Evolutionary conservation across 2,113 vertebrate species (phyloP), one percentile per base, ranked within the genome.

Genomic region (Chelonoidis abingdonii): DNA sequence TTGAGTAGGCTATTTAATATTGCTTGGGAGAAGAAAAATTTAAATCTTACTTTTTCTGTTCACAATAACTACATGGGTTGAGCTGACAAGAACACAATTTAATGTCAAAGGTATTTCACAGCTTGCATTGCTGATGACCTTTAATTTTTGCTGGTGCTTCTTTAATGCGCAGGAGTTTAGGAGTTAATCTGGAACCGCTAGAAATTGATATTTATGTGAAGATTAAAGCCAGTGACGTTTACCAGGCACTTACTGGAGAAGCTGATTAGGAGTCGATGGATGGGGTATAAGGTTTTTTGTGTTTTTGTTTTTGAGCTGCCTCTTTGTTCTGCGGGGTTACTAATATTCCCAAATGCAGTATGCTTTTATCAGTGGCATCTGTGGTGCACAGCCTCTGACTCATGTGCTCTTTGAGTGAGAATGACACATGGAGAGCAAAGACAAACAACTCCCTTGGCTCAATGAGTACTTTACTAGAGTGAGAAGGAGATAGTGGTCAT

Each of bases 281-380:
- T 1, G 76, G 57, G 29, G 57, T 80, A 5, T 79, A 38, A 38
- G 17, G 29, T 3, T 82, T 31, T 29, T 49, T 10, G 50, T 84
- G 17, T 10, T 7, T 87, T 21, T 81, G 88, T 93, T 72, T 76
- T 78, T 52, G 49, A 76, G 90, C 93, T 85, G 79, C 35, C 17
- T 8, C 93, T 95, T 93, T 95, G 92, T 95, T 89, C 93, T 49
- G 72, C 80, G 38, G 90, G 25, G 82, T 83, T 81, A 84, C 92
- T 90, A 16, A 84, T 83, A 91, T 50, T 91, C 88, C 91, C 91
- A 38, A 88, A 80, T 5, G 89, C 80, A 94, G 92, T 4, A 80
- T 69, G 84, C 69, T 92, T 88, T 91, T 92, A 75, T 93, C 94
- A 25, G 86, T 94, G 87, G 89, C 94, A 92, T 95, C 92, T 95